phyloP scores from a whole-genome alignment of 2,888 invertebrate genomes.

The Spilosoma lubricipeda region DNA sequence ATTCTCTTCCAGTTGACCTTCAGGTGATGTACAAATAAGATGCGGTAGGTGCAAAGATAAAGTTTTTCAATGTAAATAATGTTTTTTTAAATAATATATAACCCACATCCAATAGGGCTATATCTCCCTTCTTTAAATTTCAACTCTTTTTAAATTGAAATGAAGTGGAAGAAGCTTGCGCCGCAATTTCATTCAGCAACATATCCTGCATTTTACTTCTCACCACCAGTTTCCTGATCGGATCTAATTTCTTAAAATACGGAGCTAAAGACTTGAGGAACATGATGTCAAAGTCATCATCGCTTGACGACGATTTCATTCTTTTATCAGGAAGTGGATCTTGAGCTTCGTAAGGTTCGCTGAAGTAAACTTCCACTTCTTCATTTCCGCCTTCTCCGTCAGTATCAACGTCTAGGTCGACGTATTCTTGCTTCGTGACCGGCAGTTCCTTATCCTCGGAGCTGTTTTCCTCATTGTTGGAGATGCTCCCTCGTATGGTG shows the following conservation, averaged over 20 bases:
- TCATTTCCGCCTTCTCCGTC: constrained; percentile 17
- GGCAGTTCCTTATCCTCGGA: constrained; percentile 10
- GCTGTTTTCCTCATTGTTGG: constrained; percentile 26
- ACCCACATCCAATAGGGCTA: no score
- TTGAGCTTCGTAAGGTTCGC: constrained; percentile 41
- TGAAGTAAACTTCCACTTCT: constrained; percentile 34
- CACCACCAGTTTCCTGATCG: constrained; percentile 64
- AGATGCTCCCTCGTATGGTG: background rate
- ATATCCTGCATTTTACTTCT: constrained; percentile 71
- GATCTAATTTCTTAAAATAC: constrained; percentile 63
- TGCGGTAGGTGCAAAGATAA: no score
- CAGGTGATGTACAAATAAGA: no score
- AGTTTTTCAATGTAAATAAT: no score
- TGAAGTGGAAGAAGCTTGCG: constrained; percentile 39
- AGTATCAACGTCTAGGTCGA: constrained; percentile 27
- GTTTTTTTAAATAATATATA: no score
- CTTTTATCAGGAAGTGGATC: constrained; percentile 50
- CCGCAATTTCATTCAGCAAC: constrained; percentile 62
- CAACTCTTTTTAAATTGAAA: constrained; percentile 37
- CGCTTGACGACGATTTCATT: constrained; percentile 24
- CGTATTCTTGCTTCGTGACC: constrained; percentile 29
- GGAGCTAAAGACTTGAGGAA: constrained; percentile 69
- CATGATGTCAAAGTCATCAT: constrained; percentile 67
- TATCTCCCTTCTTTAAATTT: background rate
- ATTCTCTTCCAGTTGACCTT: no score